Conservation (phyloP, 2,888 invertebrate species). For the Cheilosia variabilis region DNA sequence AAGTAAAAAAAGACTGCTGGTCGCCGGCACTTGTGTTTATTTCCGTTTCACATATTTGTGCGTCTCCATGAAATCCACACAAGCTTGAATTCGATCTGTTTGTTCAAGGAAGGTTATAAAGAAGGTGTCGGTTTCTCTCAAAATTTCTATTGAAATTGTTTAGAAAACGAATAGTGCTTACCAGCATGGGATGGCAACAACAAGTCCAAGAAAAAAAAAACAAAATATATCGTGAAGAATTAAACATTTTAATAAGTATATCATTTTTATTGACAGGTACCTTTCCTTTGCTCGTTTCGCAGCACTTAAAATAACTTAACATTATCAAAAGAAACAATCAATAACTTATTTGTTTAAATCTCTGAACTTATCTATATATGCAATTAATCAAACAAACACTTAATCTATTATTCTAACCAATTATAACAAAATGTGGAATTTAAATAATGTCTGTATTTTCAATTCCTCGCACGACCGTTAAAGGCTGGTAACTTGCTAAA, state of each 20-base stretch:
- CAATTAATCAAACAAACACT: slow-evolving; percentile 25
- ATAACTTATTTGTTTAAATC: slow-evolving; percentile 28
- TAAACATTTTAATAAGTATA: slow-evolving; percentile 8
- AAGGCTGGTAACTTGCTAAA: neutral
- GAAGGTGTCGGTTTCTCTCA: too few species aligned
- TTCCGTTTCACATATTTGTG: too few species aligned
- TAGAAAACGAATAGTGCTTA: too few species aligned
- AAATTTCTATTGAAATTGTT: too few species aligned
- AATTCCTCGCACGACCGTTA: neutral
- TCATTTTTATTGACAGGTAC: slow-evolving; percentile 30
- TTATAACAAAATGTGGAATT: neutral
- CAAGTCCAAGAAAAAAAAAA: too few species aligned
- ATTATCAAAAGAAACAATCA: neutral
- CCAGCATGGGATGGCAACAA: too few species aligned
- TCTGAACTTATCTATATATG: slow-evolving; percentile 6
- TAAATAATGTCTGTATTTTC: neutral
- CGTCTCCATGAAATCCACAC: too few species aligned
- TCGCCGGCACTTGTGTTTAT: too few species aligned
- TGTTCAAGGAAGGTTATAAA: too few species aligned
- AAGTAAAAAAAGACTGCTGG: too few species aligned
- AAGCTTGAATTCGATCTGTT: too few species aligned
- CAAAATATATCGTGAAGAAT: neutral
- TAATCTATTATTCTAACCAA: slow-evolving; percentile 12
- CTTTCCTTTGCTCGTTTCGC: neutral
- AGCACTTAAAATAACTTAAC: slow-evolving; percentile 17